Evolutionary conservation across 2,888 invertebrate species (phyloP).

Genomic region (Chymomyza caudatula): DNA sequence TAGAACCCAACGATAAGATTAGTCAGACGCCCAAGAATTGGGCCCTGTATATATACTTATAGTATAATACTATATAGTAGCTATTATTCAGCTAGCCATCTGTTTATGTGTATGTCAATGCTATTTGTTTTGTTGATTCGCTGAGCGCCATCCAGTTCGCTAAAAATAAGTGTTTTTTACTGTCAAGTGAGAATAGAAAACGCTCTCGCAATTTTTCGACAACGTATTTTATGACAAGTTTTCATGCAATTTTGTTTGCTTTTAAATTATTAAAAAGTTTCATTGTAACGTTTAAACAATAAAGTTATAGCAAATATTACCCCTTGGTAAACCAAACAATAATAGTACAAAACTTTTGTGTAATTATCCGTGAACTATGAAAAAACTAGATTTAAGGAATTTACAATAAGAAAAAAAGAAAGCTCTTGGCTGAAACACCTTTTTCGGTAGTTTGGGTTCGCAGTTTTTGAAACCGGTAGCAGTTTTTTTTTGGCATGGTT

Average conservation of each 20-base stretch:
- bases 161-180: constrained; percentile 21
- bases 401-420: too few species aligned
- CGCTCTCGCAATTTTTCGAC: neutral
- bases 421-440: too few species aligned
- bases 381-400: neutral
- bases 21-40: constrained; percentile 12
- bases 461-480: too few species aligned
- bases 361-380: neutral
- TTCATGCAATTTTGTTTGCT: constrained; percentile 17
- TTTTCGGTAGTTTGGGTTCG: too few species aligned
- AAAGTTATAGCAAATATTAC: neutral
- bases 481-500: too few species aligned
- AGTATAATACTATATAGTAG: neutral
- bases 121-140: constrained; percentile 16
- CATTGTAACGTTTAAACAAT: neutral
- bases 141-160: constrained; percentile 18
- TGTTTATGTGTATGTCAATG: constrained; percentile 20
- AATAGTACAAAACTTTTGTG: neutral
- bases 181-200: constrained; percentile 14
- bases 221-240: constrained; percentile 2
- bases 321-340: too few species aligned
- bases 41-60: constrained; percentile 21
- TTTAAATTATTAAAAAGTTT: neutral
- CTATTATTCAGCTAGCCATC: constrained; percentile 8
- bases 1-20: constrained; percentile 38